phyloP scores from a whole-genome alignment of 1,140 invertebrate species.

The Tetranychus urticae region DNA sequence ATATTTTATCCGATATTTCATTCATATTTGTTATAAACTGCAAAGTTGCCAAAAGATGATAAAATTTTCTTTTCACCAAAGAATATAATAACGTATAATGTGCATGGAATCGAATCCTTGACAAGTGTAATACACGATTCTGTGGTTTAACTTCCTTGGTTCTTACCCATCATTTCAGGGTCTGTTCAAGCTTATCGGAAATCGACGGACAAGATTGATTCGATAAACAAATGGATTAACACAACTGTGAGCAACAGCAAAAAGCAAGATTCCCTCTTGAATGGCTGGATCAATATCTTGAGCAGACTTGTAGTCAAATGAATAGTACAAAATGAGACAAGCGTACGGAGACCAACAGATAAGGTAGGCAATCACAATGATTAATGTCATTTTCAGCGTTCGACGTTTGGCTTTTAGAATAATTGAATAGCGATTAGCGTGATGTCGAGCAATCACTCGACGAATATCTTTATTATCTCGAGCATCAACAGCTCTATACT shows the following conservation, averaged over 20 bases:
- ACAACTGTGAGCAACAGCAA: constrained; percentile 40
- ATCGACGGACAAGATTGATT: not conserved
- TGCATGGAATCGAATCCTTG: no score
- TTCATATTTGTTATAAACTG: no score
- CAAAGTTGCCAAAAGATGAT: no score
- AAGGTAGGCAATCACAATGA: constrained; percentile 36
- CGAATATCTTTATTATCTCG: not conserved
- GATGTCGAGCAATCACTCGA: not conserved
- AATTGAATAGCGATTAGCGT: not conserved
- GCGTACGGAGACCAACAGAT: constrained; percentile 52
- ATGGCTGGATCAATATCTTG: constrained; percentile 28
- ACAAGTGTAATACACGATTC: no score
- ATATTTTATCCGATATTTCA: no score
- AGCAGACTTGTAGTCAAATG: constrained; percentile 11
- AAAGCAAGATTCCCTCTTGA: constrained; percentile 36
- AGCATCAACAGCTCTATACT: not conserved
- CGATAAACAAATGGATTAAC: constrained; percentile 42
- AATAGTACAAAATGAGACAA: constrained; percentile 41
- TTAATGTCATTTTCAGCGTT: constrained; percentile 54
- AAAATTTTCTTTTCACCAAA: no score
- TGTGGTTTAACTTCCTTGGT: no score
- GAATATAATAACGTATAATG: no score
- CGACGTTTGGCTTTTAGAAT: constrained; percentile 16
- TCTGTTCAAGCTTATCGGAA: no score
- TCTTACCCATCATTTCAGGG: no score